Evolutionary conservation across 1,140 invertebrate species (phyloP).

Genomic region (Leptoteleia sp.): DNA sequence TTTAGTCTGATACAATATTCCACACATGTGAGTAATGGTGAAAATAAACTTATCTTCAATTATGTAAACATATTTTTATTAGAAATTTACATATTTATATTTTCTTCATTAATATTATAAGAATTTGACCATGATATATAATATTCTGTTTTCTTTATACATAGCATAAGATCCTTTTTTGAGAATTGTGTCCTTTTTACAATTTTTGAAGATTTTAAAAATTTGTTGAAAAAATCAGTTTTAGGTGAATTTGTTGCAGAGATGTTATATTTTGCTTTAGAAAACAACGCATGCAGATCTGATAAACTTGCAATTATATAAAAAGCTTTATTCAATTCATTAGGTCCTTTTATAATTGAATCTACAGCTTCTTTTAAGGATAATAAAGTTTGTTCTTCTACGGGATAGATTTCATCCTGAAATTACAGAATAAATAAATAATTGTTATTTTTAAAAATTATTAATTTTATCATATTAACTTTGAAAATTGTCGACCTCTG

Average conservation of each 20-base stretch:
- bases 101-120: not conserved
- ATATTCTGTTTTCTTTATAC: slow-evolving; percentile 86
- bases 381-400: slow-evolving; percentile 73
- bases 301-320: slow-evolving; percentile 83
- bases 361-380: slow-evolving; percentile 76
- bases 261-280: slow-evolving; percentile 76
- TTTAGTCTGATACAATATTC: no score
- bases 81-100: no score
- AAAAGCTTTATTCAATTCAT: slow-evolving; percentile 75
- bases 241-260: slow-evolving; percentile 68
- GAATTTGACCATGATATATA: slow-evolving; percentile 83
- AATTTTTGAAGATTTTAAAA: slow-evolving; percentile 79
- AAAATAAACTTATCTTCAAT: no score
- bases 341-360: slow-evolving; percentile 80
- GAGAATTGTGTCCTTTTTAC: slow-evolving; percentile 80
- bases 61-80: no score
- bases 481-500: not conserved
- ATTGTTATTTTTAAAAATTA: not conserved
- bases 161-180: slow-evolving; percentile 82
- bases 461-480: not conserved
- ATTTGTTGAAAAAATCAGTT: slow-evolving; percentile 81
- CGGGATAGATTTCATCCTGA: slow-evolving; percentile 76
- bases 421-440: slow-evolving; percentile 56
- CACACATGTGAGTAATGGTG: no score
- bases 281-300: slow-evolving; percentile 83